Base-by-base conservation (phyloP, 2,797 vertebrate genomes). In the Sebastes miniatus region DNA sequence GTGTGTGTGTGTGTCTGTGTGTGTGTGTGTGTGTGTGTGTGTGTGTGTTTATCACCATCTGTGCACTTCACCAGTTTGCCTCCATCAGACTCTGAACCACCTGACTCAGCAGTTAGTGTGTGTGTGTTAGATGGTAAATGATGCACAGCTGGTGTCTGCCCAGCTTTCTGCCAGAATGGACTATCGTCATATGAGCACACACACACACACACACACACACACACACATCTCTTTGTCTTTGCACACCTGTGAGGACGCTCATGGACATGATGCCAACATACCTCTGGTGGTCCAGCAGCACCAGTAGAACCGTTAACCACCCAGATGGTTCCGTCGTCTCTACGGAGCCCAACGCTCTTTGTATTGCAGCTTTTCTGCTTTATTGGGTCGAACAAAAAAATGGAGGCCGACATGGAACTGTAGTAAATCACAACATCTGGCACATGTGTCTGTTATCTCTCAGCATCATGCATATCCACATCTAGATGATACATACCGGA, bases 21-120 rank as follows among this genome's bases (percentile, higher is more conserved):
- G 29, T 57, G 34, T 54, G 2, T 62, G 22, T 66, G 29, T 69
- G 27, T n/a, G n/a, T n/a, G n/a, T 27, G 27, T 27, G 27, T 27
- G 27, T 27, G 27, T 27, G 32, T 77, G 57, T 72, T 20, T 18
- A 8, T 36, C 69, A 66, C 88, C 84, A 88, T 90, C 84, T 90
- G 89, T 76, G 81, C 61, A 5, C 65, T 72, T 68, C 47, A 25
- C 54, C 62, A 31, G 10, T 69, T 56, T 29, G 64, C 58, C 52
- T 76, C 47, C 73, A 61, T 76, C 62, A 80, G 79, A 77, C 73
- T 83, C 58, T 66, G 67, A 20, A 68, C 63, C 76, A 75, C 57
- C 76, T 88, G 84, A 88, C 73, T 87, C 88, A 85, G 81, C 82
- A 54, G 31, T 65, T 9, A 5, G 27, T 32, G 31, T 32, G 31